Percentiles rank a stretch among this genome's conserved stretches.
Evolutionary conservation across 2,797 vertebrate genomes (phyloP).

Genomic region (Calcarius lapponicus): DNA sequence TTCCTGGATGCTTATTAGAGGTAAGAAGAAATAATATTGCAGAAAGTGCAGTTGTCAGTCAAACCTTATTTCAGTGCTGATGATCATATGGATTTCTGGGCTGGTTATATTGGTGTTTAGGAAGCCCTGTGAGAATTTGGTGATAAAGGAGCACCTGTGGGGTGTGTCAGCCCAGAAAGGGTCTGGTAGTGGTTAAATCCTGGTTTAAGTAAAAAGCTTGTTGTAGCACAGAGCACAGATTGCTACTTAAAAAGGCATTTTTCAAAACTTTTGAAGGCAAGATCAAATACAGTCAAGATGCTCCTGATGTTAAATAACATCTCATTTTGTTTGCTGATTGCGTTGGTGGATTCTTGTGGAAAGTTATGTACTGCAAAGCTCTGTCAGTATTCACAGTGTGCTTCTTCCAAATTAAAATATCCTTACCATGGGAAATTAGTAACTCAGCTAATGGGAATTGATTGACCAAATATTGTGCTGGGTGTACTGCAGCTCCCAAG

Average conservation of each 20-base stretch:
- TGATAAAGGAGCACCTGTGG: background rate
- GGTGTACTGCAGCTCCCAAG: background rate
- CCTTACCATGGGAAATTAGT: background rate
- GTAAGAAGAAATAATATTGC: background rate
- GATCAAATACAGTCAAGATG: background rate
- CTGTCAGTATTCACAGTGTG: background rate
- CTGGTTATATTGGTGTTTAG: fast-evolving
- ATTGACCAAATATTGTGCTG: background rate
- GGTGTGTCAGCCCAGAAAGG: background rate
- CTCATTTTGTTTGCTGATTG: background rate
- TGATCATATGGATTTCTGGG: background rate
- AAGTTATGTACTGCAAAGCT: background rate
- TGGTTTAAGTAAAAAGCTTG: background rate
- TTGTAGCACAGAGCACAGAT: background rate
- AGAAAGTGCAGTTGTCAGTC: background rate
- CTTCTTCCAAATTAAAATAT: background rate
- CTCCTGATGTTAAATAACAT: background rate
- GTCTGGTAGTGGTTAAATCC: background rate
- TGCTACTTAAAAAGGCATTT: background rate
- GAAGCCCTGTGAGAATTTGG: background rate
- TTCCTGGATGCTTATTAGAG: background rate
- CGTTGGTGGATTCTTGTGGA: background rate
- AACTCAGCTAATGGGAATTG: background rate
- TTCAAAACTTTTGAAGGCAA: background rate
- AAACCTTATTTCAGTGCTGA: background rate